Percentiles rank a stretch among this genome's conserved stretches.
Conservation (phyloP, 2,797 vertebrate genomes). For the Falco biarmicus region DNA sequence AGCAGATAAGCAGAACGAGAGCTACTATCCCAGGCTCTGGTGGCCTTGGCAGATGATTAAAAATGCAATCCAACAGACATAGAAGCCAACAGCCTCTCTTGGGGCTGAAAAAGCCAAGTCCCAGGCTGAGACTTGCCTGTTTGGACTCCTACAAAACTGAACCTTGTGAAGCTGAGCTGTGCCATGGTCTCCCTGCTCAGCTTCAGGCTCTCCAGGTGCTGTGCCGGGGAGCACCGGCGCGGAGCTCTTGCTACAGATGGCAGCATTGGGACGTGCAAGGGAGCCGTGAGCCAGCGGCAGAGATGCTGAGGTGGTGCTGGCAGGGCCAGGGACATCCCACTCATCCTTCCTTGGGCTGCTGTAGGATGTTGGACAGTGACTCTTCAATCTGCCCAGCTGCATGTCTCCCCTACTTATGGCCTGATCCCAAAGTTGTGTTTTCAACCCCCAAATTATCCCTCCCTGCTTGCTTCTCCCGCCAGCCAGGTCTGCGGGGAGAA, state of each 20-base stretch:
- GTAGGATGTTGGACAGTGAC: no score
- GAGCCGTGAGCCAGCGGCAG: accelerated
- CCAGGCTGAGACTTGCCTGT: neutral
- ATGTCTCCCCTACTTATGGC: neutral
- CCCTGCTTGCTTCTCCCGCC: neutral
- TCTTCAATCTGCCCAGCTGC: accelerated
- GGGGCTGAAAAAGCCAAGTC: neutral
- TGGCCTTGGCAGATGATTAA: slow-evolving; percentile 1
- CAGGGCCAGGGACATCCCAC: neutral
- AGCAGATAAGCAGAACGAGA: slow-evolving; percentile 22
- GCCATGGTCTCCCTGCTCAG: neutral
- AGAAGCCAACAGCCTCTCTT: neutral
- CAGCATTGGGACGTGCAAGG: slow-evolving; percentile 3
- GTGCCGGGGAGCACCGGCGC: neutral
- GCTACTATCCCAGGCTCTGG: slow-evolving; percentile 25
- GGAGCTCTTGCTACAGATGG: slow-evolving; percentile 33
- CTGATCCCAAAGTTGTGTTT: neutral
- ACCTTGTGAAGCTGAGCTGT: neutral
- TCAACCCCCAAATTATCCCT: neutral
- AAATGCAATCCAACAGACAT: neutral
- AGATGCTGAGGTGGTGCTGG: neutral
- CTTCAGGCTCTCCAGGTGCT: accelerated
- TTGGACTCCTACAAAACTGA: neutral
- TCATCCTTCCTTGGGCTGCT: neutral
- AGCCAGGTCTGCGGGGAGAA: neutral